These are phyloP conservation scores for Sebastes oblongus DNA, from an alignment of 2,797 vertebrate species.

Conservation along the genomic window DNA sequence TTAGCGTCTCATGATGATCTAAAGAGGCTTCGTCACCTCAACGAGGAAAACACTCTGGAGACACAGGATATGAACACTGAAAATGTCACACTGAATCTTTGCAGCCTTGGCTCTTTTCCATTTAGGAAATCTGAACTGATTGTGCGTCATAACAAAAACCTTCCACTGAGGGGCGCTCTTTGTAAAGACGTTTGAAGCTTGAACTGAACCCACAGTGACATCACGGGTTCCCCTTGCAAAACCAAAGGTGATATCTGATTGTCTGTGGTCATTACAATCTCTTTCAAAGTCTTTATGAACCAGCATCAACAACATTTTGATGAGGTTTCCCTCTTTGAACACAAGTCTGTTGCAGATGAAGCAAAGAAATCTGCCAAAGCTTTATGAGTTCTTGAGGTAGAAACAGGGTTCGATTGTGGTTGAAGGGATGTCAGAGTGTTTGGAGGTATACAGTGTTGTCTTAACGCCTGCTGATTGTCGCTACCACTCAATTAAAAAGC, in stretches of 20 bases:
- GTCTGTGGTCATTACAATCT: conserved; percentile 57
- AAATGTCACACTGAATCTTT: not conserved
- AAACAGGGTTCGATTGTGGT: conserved; percentile 38
- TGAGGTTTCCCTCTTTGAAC: conserved; percentile 11
- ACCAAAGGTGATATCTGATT: conserved; percentile 53
- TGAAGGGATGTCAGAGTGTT: conserved; percentile 57
- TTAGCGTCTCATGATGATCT: conserved; percentile 16
- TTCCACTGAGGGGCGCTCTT: conserved; percentile 59
- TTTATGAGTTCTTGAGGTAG: conserved; percentile 68
- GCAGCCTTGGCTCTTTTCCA: not conserved
- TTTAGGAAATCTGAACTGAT: conserved; percentile 18
- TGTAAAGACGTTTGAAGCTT: conserved; percentile 7
- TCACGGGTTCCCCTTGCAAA: not conserved
- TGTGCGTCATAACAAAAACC: conserved; percentile 47
- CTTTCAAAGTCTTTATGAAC: conserved; percentile 30
- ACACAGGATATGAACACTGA: conserved; percentile 19
- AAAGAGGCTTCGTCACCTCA: conserved; percentile 3
- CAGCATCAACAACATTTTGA: conserved; percentile 1
- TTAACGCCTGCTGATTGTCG: conserved; percentile 71
- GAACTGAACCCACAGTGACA: not conserved
- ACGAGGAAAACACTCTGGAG: conserved; percentile 3
- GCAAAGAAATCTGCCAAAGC: conserved; percentile 27
- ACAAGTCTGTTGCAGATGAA: conserved; percentile 7
- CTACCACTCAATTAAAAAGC: conserved; percentile 54
- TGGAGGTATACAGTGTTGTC: conserved; percentile 63